Conservation (phyloP, 2,888 invertebrate genomes). For the Dione vanillae region DNA sequence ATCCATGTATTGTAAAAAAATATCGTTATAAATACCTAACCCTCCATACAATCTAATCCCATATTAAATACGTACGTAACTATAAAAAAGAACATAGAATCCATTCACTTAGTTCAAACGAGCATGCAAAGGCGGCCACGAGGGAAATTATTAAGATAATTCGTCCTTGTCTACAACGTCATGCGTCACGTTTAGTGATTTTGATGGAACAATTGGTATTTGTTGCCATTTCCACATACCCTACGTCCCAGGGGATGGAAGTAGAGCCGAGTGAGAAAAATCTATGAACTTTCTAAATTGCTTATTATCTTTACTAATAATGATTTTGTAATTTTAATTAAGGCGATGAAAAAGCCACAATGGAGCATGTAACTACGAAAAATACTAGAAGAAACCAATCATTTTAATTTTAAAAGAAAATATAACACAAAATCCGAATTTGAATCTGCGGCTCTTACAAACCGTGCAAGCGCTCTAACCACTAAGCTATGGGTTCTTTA, state of each 20-base stretch:
- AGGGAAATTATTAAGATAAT: slow-evolving; percentile 66
- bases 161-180: slow-evolving; percentile 58
- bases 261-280: neutral
- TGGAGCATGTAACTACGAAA: too few relatives aligned
- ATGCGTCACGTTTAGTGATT: slow-evolving; percentile 46
- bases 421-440: too few relatives aligned
- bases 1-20: neutral
- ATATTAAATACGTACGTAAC: slow-evolving; percentile 4
- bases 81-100: slow-evolving; percentile 2
- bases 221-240: neutral
- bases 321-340: neutral
- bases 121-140: slow-evolving; percentile 56
- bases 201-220: slow-evolving; percentile 39
- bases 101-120: slow-evolving; percentile 45
- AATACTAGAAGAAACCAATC: too few relatives aligned
- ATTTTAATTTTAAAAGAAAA: too few relatives aligned
- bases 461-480: too few relatives aligned
- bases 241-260: neutral
- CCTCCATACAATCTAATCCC: neutral
- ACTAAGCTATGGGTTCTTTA: too few relatives aligned
- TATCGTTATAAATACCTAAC: neutral
- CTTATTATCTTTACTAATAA: neutral
- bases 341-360: too few relatives aligned
- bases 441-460: too few relatives aligned
- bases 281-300: neutral